A percentile compares a stretch with the other conserved stretches of the same genome.
Conservation (phyloP, 1,140 invertebrate species). For the Stegodyphus mimosarum region DNA sequence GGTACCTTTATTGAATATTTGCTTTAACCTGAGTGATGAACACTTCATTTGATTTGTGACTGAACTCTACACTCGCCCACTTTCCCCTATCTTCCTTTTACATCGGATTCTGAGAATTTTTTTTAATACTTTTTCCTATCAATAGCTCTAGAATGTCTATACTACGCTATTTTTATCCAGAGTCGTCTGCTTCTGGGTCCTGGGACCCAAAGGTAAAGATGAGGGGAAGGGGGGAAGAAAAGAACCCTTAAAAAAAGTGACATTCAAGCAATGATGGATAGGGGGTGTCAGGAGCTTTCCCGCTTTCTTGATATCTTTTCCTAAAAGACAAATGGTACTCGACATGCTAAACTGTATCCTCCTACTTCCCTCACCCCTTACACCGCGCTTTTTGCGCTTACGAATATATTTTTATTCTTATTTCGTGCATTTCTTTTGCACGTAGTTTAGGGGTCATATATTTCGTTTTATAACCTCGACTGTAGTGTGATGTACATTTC, state of each 20-base stretch:
- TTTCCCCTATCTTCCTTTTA: background rate
- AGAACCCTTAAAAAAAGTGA: background rate
- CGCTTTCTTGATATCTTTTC: conserved; percentile 1
- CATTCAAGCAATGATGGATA: conserved; percentile 28
- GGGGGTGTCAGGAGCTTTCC: conserved; percentile 9
- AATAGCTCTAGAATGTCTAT: background rate
- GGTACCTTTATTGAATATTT: no score
- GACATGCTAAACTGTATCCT: conserved; percentile 32
- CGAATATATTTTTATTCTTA: background rate
- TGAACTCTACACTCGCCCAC: background rate
- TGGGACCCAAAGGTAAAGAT: background rate
- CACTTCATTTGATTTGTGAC: no score
- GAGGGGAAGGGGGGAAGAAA: background rate
- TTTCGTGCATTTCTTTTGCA: conserved; percentile 10
- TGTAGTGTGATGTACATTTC: no score
- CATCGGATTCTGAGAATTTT: background rate
- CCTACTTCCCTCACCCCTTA: no score
- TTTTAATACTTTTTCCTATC: background rate
- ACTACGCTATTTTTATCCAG: conserved; percentile 7
- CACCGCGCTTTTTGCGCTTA: background rate
- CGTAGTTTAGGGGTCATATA: conserved; percentile 44
- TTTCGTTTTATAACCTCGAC: background rate
- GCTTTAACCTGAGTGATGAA: no score
- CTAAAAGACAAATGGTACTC: conserved; percentile 38
- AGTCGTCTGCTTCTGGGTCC: background rate